Percentiles rank a stretch among this genome's conserved stretches.
These are phyloP conservation scores for Hipparchia sbordonii DNA, from an alignment of 2,888 invertebrate genomes.

Conservation along the genomic window DNA sequence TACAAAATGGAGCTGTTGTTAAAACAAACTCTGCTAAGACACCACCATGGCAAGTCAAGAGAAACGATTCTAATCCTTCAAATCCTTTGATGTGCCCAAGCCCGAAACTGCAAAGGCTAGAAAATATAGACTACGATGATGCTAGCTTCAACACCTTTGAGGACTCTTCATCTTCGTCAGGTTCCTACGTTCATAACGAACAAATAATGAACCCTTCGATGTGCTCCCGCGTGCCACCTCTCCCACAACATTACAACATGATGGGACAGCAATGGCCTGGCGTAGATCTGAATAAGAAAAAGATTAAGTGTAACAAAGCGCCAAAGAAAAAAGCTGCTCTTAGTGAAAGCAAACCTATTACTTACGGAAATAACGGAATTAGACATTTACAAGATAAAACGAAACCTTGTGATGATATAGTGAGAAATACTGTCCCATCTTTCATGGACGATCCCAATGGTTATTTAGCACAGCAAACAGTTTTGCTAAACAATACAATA, in stretches of 20 bases:
- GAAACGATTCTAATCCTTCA: slow-evolving; percentile 57
- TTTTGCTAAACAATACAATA: slow-evolving; percentile 91
- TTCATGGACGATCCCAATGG: slow-evolving; percentile 96
- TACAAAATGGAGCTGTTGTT: slow-evolving; percentile 77
- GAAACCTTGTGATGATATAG: slow-evolving; percentile 72
- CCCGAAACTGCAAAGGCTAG: slow-evolving; percentile 65
- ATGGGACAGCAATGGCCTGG: slow-evolving; percentile 74
- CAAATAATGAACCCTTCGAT: slow-evolving; percentile 73
- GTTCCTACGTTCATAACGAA: slow-evolving; percentile 64
- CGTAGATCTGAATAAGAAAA: slow-evolving; percentile 72
- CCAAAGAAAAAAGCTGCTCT: slow-evolving; percentile 75
- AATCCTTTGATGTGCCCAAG: slow-evolving; percentile 63
- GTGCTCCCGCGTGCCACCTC: slow-evolving; percentile 88
- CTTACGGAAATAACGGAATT: slow-evolving; percentile 64
- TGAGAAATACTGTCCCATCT: slow-evolving; percentile 86
- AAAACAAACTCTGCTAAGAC: slow-evolving; percentile 80
- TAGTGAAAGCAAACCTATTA: slow-evolving; percentile 60
- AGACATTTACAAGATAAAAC: slow-evolving; percentile 68
- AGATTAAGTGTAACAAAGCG: slow-evolving; percentile 83
- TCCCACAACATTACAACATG: slow-evolving; percentile 85
- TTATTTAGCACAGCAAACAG: slow-evolving; percentile 95
- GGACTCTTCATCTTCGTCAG: slow-evolving; percentile 62
- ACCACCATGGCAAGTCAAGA: slow-evolving; percentile 84
- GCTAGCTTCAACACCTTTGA: slow-evolving; percentile 64
- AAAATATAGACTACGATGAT: slow-evolving; percentile 67